Conservation (phyloP, 2,113 vertebrate genomes). For the Colistium nudipinnis region DNA sequence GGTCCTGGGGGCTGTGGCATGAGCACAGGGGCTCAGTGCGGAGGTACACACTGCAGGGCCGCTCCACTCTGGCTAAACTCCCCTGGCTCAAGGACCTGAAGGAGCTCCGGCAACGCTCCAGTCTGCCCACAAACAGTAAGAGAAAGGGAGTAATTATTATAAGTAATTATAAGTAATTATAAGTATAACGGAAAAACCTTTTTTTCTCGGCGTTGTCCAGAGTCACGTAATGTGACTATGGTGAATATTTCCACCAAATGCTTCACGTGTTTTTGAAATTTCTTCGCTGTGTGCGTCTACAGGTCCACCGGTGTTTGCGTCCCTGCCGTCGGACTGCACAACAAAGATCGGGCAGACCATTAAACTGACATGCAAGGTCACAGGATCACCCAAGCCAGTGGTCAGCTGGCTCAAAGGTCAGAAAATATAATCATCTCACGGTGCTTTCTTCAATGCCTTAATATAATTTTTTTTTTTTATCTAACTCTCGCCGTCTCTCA, state of each 20-base stretch:
- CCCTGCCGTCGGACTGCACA: slow-evolving; percentile 85
- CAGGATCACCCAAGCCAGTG: slow-evolving; percentile 86
- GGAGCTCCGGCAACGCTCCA: slow-evolving; percentile 88
- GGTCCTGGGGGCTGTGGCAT: slow-evolving; percentile 92
- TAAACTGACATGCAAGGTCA: slow-evolving; percentile 91
- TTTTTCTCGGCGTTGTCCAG: neutral
- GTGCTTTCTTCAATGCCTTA: no score
- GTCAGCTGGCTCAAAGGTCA: slow-evolving; percentile 96
- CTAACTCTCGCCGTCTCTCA: slow-evolving; percentile 53
- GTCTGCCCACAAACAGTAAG: slow-evolving; percentile 87
- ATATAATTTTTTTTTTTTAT: neutral
- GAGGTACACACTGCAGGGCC: slow-evolving; percentile 91
- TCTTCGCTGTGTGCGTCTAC: slow-evolving; percentile 23
- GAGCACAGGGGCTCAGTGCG: slow-evolving; percentile 92
- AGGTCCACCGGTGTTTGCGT: slow-evolving; percentile 91
- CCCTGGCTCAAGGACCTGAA: slow-evolving; percentile 95
- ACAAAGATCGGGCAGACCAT: slow-evolving; percentile 91
- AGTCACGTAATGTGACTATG: neutral
- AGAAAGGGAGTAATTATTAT: slow-evolving; percentile 9
- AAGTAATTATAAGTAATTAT: no score
- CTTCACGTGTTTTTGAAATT: neutral
- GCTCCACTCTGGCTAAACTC: slow-evolving; percentile 87
- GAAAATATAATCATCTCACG: no score
- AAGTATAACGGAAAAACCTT: neutral
- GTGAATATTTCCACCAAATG: neutral